Percentiles rank a stretch among this genome's conserved stretches.
These are phyloP conservation scores for Machimus rusticus DNA, from an alignment of 2,888 invertebrate species.

Conservation along the genomic window DNA sequence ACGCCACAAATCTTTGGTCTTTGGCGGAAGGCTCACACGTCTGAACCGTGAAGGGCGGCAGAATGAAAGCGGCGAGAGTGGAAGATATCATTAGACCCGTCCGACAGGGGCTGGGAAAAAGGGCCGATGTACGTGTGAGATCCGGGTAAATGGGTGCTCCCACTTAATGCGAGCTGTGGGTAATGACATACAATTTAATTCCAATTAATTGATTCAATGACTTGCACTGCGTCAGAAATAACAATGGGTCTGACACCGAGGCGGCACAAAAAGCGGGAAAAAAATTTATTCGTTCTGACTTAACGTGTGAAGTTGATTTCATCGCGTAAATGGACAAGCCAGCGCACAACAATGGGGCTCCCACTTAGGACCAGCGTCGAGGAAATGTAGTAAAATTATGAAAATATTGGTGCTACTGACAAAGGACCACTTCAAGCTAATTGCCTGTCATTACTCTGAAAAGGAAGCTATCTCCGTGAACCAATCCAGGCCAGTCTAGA, in stretches of 20 bases:
- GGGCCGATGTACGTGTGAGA: neutral
- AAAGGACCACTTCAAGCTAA: constrained; percentile 52
- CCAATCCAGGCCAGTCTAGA: neutral
- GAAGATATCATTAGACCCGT: constrained; percentile 25
- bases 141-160: constrained; percentile 23
- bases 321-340: constrained; percentile 4
- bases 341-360: neutral
- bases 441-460: constrained; percentile 51
- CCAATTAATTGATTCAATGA: constrained; percentile 52
- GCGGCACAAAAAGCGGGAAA: neutral
- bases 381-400: constrained; percentile 43
- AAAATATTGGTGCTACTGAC: constrained; percentile 51
- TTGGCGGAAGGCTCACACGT: constrained; percentile 1
- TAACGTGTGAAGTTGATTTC: constrained; percentile 28
- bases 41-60: neutral
- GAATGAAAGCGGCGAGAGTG: neutral
- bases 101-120: neutral
- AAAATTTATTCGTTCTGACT: neutral
- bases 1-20: constrained; percentile 17
- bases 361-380: neutral
- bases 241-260: constrained; percentile 39
- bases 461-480: neutral
- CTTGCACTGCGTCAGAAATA: constrained; percentile 46
- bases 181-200: constrained; percentile 51
- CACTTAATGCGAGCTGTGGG: constrained; percentile 34